phyloP scores from a whole-genome alignment of 2,113 vertebrate genomes.

The Alexandromys fortis region DNA sequence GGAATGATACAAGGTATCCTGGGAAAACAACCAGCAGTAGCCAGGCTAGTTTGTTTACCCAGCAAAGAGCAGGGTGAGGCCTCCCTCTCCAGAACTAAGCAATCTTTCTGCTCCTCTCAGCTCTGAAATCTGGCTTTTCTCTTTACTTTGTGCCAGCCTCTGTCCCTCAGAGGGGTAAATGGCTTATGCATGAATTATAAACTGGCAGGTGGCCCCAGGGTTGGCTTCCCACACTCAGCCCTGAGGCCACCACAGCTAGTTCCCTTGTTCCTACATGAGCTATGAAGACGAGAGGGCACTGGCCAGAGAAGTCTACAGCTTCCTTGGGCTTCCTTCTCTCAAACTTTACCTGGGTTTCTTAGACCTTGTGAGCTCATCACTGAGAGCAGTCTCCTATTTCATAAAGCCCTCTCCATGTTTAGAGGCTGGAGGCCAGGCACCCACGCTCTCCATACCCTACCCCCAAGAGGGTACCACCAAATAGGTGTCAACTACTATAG shows the following conservation, averaged over 20 bases:
- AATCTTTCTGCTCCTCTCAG: fast-evolving
- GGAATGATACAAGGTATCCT: fast-evolving
- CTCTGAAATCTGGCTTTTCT: background rate
- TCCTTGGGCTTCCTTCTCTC: no score
- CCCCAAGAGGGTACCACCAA: fast-evolving
- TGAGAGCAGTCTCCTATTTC: fast-evolving
- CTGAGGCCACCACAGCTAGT: fast-evolving
- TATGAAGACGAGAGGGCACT: background rate
- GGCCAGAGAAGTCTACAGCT: no score
- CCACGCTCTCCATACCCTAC: fast-evolving
- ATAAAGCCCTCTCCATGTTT: background rate
- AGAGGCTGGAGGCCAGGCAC: fast-evolving
- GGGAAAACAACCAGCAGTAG: fast-evolving
- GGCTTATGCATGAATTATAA: fast-evolving
- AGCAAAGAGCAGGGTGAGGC: fast-evolving
- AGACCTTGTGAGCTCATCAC: fast-evolving
- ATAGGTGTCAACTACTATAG: fast-evolving
- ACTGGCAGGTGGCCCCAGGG: no score
- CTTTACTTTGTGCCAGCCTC: background rate
- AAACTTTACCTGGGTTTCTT: fast-evolving
- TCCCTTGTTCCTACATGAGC: background rate
- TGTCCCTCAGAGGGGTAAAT: no score
- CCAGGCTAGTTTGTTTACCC: background rate
- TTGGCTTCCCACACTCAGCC: background rate
- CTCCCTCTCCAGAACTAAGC: background rate